Evolutionary conservation across 2,797 vertebrate genomes (phyloP), one percentile per base, ranked within the genome.

Genomic region (Staurois parvus): DNA sequence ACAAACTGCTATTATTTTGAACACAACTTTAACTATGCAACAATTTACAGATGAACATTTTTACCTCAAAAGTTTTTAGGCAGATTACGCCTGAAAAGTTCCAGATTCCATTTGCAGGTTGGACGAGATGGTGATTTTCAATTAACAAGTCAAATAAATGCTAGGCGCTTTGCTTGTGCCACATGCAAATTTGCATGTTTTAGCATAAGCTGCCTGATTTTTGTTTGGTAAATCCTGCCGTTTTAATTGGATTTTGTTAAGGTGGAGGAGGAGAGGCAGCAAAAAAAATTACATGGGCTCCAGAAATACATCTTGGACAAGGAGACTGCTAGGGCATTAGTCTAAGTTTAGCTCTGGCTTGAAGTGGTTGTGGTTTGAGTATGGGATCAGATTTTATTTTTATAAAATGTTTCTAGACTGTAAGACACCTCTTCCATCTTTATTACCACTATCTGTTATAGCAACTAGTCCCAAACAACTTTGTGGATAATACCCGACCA

Each of bases 71-170:
- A 4, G 5, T 69, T 80, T 70, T 15, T 34, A 17, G 19, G 24
- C 7, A 13, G 79, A 24, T 72, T 26, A n/a, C 32, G 70, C 68
- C 79, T 81, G 79, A 21, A 81, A 68, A 11, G 28, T 40, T 28
- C 29, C n/a, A 67, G 24, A 24, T 75, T 85, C 24, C 19, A 68
- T 48, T 62, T 68, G 28, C 56, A 42, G 34, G 42, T 45, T 48
- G 29, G 40, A 77, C 64, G 29, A 76, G 40, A 6, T 40, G n/a
- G 64, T 62, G 67, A 78, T 81, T 70, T 85, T 34, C 32, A 85
- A 85, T 85, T 81, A 75, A 59, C 84, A 67, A 75, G 59, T 79
- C 70, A 85, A 85, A 79, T 70, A 85, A 75, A 69, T 11, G 72
- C 62, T 59, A 72, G 64, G 69, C 30, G 74, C 17, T 74, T n/a